phyloP scores from a whole-genome alignment of 92 coral and sea anemone species.

The Porites cylindrica region DNA sequence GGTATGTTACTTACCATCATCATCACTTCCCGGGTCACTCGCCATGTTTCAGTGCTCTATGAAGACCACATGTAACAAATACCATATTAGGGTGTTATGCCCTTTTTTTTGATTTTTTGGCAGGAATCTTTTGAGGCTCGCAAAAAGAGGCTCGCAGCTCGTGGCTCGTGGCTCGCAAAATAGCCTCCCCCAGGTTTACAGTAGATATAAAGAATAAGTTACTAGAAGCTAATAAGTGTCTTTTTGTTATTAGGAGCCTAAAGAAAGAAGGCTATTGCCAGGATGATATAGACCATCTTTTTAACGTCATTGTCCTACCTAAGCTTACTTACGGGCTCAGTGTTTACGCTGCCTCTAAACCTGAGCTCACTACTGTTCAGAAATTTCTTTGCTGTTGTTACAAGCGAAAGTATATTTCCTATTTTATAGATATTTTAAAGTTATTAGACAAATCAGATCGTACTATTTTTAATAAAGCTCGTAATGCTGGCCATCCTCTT shows the following conservation, averaged over 20 bases:
- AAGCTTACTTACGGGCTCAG: slow-evolving; percentile 52
- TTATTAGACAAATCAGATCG: too few species aligned
- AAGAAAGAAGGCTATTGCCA: slow-evolving; percentile 32
- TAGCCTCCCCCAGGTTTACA: background rate
- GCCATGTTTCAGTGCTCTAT: slow-evolving; percentile 1
- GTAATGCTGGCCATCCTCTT: too few species aligned
- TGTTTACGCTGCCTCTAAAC: background rate
- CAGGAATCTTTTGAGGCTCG: background rate
- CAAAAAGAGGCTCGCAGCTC: slow-evolving; percentile 3
- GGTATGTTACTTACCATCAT: background rate
- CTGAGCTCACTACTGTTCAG: too few species aligned
- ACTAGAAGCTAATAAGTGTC: too few species aligned
- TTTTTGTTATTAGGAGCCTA: too few species aligned
- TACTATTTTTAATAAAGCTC: too few species aligned
- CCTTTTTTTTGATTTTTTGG: background rate
- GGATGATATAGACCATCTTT: slow-evolving; percentile 48
- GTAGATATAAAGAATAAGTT: too few species aligned
- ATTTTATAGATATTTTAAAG: too few species aligned
- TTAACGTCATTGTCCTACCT: slow-evolving; percentile 10
- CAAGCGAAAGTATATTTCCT: too few species aligned
- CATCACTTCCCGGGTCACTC: background rate
- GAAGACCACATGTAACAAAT: slow-evolving; percentile 9
- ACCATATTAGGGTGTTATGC: slow-evolving; percentile 6
- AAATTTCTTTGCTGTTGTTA: too few species aligned
- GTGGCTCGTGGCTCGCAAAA: background rate